phyloP scores from a whole-genome alignment of 2,113 vertebrate species.

The Martes martes region DNA sequence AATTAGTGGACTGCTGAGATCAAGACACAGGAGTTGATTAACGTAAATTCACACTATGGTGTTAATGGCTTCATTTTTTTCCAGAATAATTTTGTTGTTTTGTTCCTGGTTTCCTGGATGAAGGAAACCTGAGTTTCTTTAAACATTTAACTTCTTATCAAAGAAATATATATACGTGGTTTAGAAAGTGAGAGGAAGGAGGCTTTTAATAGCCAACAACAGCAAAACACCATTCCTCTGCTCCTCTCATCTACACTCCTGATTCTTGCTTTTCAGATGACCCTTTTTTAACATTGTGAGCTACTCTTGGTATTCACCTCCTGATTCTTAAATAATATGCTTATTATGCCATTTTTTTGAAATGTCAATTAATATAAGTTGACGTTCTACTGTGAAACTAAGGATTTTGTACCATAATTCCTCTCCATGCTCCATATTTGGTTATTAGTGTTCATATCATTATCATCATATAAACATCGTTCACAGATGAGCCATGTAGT shows the following conservation, averaged over 20 bases:
- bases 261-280: not conserved
- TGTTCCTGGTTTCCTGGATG: not conserved
- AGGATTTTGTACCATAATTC: not conserved
- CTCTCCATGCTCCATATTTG: not conserved
- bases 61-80: not conserved
- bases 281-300: not conserved
- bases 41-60: not conserved
- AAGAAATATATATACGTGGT: not conserved
- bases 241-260: fast-evolving
- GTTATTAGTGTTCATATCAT: not conserved
- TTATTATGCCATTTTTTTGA: not conserved
- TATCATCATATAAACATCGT: not conserved
- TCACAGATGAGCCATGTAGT: not conserved
- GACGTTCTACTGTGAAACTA: not conserved
- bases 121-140: not conserved
- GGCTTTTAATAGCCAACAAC: not conserved
- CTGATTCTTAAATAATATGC: not conserved
- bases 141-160: not conserved
- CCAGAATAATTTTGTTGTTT: not conserved
- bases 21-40: not conserved
- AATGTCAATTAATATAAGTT: not conserved
- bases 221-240: not conserved
- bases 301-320: not conserved
- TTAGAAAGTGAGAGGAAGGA: not conserved
- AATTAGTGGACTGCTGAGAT: not conserved